Evolutionary conservation across 2,797 vertebrate genomes (phyloP), one percentile per base, ranked within the genome.

Genomic region (Microchirus variegatus): DNA sequence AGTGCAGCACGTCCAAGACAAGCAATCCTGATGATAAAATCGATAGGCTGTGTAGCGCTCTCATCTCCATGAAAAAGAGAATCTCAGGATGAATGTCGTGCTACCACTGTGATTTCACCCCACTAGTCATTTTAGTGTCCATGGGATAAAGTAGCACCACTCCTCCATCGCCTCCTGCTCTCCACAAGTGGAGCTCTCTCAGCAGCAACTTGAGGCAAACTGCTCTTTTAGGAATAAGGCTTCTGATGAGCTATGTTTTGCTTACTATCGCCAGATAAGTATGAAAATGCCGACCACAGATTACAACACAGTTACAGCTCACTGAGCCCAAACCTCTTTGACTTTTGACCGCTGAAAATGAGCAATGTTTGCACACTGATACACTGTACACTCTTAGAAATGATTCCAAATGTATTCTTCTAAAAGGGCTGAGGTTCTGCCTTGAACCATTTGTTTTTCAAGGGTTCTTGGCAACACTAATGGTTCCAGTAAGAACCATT

Each of bases 51-150:
- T 66, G 31, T 64, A 42, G 69, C 62, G 10, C 75, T 80, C 69
- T 80, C 70, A 79, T 84, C 83, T 84, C 77, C 81, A 82, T 88
- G 78, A 84, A 78, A 84, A 82, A 73, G 65, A 54, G 55, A 63
- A 56, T 57, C 68, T 62, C 17, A 35, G 68, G 72, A 82, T 85
- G 73, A 86, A 85, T 82, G 67, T 53, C 60, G 74, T 60, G 48
- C 71, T 65, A 54, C 51, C 61, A 40, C 63, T 42, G 58, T 70
- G 65, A 73, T 75, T 85, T 81, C 82, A 59, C 73, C 76, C 61
- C 75, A 81, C 60, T 68, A 75, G 73, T 82, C 81, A 81, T 79
- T 73, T 80, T 19, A 63, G 47, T 75, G 79, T 82, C 80, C 83
- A 53, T 49, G 51, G 75, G 75, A 79, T 73, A 61, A 78, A 71